Conservation (phyloP, 2,113 vertebrate species). For the Xenopus laevis region DNA sequence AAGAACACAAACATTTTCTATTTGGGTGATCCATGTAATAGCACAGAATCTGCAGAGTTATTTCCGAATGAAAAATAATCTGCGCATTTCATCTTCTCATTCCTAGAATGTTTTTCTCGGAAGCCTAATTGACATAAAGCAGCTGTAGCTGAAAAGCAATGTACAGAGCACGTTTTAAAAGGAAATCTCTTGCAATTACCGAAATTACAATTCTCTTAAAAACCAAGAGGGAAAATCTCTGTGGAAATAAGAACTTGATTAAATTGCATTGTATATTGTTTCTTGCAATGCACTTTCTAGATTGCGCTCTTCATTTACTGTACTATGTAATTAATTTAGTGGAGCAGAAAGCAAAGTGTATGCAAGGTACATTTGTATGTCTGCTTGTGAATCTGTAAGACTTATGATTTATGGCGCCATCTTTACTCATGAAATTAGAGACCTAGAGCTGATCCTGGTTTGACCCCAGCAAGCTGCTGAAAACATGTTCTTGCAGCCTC, state of each 20-base stretch:
- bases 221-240: not conserved
- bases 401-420: constrained; percentile 8
- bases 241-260: not conserved
- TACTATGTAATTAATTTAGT: not conserved
- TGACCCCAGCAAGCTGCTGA: constrained; percentile 8
- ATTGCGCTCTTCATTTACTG: constrained; percentile 1
- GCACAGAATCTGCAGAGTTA: not conserved
- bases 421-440: constrained; percentile 15
- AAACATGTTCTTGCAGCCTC: constrained; percentile 12
- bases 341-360: not conserved
- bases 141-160: not conserved
- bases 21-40: not conserved
- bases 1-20: not conserved
- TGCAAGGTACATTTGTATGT: not conserved
- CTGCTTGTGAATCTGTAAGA: not conserved
- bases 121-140: not conserved
- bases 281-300: not conserved
- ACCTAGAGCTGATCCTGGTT: constrained; percentile 25
- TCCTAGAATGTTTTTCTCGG: not conserved
- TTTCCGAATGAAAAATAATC: not conserved
- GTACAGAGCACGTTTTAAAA: not conserved
- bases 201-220: not conserved
- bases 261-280: no score
- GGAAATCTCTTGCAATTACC: not conserved
- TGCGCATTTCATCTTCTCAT: not conserved